Base-by-base conservation (phyloP, 2,113 vertebrate species). In the Lates calcarifer region DNA sequence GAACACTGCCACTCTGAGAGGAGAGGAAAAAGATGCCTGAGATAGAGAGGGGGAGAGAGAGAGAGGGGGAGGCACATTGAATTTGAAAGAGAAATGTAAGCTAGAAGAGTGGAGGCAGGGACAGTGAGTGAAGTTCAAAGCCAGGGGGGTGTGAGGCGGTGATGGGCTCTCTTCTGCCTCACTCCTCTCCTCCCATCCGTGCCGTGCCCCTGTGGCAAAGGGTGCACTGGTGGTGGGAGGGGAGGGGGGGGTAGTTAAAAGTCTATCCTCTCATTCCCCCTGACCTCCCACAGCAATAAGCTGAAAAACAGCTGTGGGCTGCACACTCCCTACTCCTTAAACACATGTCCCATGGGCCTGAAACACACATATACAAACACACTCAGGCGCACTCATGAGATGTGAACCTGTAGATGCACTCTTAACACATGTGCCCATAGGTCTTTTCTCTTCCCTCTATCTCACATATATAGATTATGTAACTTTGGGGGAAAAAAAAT, bases 291-390 rank as follows among this genome's bases (percentile, higher is more conserved):
- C 63, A 18, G 77, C 75, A 77, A 86, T 81, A 69, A 94, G 88
- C 47, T 61, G 87, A 87, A 93, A 93, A 94, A 78, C 93, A 92
- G 87, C 86, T 91, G 85, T 82, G 79, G 82, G 79, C 84, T 39
- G 63, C 81, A 79, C 87, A 89, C 85, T 87, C 77, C 88, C 73
- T 57, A 43, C 81, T 86, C 77, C 81, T 82, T 60, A 56, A 82
- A 75, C 84, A 53, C 45, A n/a, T 6, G 75, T 83, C 89, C 78
- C 88, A 9, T 24, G 86, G 82, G 77, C 51, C 77, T n/a, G 26
- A 77, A 74, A 62, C 78, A 74, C 74, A 79, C 64, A 33, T 29
- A 57, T 45, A 79, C 53, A 83, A 79, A 77, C 74, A 87, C 72
- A 61, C 66, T n/a, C 53, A 58, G 3, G 14, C 74, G 22, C 51